These are phyloP conservation scores for Celastrina argiolus DNA, from an alignment of 2,888 invertebrate species.

Conservation along the genomic window DNA sequence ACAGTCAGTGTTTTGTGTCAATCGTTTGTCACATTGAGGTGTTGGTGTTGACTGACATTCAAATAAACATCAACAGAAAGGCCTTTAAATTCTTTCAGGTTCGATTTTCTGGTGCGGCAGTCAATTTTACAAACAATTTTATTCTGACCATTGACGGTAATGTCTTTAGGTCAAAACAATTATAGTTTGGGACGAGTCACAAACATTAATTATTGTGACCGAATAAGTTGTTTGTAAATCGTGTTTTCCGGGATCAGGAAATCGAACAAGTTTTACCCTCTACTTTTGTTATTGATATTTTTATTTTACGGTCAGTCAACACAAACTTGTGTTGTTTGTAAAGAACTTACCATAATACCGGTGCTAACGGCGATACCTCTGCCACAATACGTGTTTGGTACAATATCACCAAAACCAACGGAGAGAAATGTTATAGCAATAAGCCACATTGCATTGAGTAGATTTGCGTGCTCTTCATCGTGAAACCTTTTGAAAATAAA, in stretches of 20 bases:
- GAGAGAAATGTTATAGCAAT: conserved; percentile 99
- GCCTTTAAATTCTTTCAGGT: neutral
- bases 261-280: neutral
- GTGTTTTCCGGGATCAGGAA: neutral
- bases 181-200: neutral
- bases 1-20: conserved; percentile 59
- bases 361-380: conserved; percentile 99
- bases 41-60: conserved; percentile 67
- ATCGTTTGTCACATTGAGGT: conserved; percentile 55
- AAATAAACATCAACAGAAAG: conserved; percentile 18
- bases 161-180: neutral
- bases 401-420: conserved; percentile 99
- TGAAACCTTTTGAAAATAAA: conserved; percentile 89
- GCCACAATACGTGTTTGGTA: conserved; percentile 99
- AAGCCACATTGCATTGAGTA: conserved; percentile 99
- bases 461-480: conserved; percentile 98
- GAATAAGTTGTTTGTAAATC: conserved; percentile 1
- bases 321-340: conserved; percentile 57
- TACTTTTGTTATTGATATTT: neutral
- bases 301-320: conserved; percentile 58
- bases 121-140: neutral
- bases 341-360: conserved; percentile 97
- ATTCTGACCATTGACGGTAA: neutral
- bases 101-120: neutral
- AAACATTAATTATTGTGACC: neutral